Base-by-base conservation (phyloP, 1,140 invertebrate species). In the Leptopilina boulardi region DNA sequence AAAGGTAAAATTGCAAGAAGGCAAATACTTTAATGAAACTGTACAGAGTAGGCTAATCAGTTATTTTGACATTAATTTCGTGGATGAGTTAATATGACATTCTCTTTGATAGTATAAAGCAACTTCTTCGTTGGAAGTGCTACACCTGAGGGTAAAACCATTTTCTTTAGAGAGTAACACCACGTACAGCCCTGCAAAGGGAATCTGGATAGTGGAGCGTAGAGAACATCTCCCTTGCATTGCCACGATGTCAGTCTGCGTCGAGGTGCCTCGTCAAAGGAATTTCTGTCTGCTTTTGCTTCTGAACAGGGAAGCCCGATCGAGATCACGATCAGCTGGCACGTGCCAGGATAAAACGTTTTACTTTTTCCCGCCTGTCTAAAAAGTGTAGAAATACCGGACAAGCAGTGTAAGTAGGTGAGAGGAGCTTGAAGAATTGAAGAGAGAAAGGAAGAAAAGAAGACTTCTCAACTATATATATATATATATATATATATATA, bases 271-370 rank as follows among this genome's bases (percentile, higher is more conserved):
- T 54, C 47, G 47, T 54, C 47, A 54, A 54, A 54, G 47, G 47
- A 54, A 54, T 54, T 54, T 54, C 47, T 18, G 47, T 54, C 47
- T 54, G 47, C 47, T 18, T 19, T 54, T 54, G 47, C 47, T 54
- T 54, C 47, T 54, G 47, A n/a, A 54, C 47, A 18, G n/a, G 47
- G 47, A 54, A 54, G 19, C 47, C 47, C 18, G 47, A 54, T 54
- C 47, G 47, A 54, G 47, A 54, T 54, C 47, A 54, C 47, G 47
- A n/a, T n/a, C 47, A 8, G 47, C 19, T 18, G 47, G 47, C 47
- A 54, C 47, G 47, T 54, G 47, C 47, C 47, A 54, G 47, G 47
- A 54, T 54, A 54, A 54, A 54, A 19, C 47, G 47, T 8, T 54
- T 54, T 19, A 19, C 47, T 18, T 54, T 54, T 54, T 54, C 47